Evolutionary conservation across 2,888 invertebrate genomes (phyloP), one percentile per base, ranked within the genome.

Genomic region (Xestia ashworthii): DNA sequence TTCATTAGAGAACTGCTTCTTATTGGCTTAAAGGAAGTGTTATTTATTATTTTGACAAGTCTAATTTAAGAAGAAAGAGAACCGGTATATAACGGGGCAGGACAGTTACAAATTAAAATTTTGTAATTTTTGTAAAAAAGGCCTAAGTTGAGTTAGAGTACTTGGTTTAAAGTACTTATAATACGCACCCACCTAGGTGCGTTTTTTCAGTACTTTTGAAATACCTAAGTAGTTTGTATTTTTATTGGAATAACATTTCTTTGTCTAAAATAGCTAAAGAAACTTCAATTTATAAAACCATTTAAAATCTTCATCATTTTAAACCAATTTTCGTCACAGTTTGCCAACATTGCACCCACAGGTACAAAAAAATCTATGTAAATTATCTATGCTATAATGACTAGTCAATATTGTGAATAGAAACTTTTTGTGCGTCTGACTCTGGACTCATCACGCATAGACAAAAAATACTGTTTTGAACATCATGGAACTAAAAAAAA

Each of bases 391-490:
- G 9, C 32, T 41, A 22, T 6, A 22, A 71, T 66, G 71, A 66
- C 44, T 25, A 22, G n/a, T 25, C 25, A 71, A 50, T 0, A 44
- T 50, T 78, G 50, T 50, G 48, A 50, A 66, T 16, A 58, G 8
- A 25, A 44, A 44, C 48, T 79, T 78, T 79, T 78, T 78, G 55
- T 77, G 25, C n/a, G 44, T 65, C 78, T 70, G 62, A 38, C 32
- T 32, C 32, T 32, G 32, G 32, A 58, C 58, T 79, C 71, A 79
- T 71, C 65, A 53, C 5, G 22, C n/a, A 65, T 2, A 32, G 25
- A 71, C 41, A 78, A 78, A 68, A 78, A 79, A 38, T 6, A 22
- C 12, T 12, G 3, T 22, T 65, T 44, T n/a, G 32, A 55, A 65
- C 48, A 32, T 55, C 55, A 71, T 22, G 32, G 22, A 16, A 16